Conservation (phyloP, 2,888 invertebrate genomes). For the Eupithecia abbreviata region DNA sequence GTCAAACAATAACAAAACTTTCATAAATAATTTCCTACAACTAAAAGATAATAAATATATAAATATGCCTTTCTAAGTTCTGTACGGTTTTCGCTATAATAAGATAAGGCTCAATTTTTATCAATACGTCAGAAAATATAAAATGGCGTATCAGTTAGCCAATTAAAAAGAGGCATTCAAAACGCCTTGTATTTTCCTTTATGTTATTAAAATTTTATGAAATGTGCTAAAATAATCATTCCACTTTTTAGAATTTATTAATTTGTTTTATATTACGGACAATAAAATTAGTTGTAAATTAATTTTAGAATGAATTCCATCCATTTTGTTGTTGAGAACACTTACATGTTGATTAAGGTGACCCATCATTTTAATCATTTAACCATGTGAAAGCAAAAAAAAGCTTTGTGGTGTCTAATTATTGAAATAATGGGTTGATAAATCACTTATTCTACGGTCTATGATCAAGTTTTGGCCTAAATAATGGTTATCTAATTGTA, state of each 20-base stretch:
- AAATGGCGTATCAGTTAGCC: conserved; percentile 10
- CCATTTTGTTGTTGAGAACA: conserved; percentile 48
- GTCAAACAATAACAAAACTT: neutral
- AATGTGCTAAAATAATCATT: conserved; percentile 25
- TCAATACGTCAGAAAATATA: neutral
- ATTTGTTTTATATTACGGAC: conserved; percentile 51
- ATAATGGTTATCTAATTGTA: conserved; percentile 2
- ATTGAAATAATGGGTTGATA: neutral
- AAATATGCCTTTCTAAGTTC: neutral
- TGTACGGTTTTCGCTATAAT: neutral
- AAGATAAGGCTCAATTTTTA: neutral
- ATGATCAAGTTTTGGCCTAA: neutral
- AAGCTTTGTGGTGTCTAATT: neutral
- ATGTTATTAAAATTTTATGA: conserved; percentile 11
- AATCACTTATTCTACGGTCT: neutral
- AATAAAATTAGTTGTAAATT: conserved; percentile 59
- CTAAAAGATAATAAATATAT: neutral
- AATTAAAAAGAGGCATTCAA: neutral
- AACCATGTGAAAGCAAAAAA: neutral
- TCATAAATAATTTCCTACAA: neutral
- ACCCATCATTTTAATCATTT: neutral
- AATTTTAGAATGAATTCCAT: conserved; percentile 63
- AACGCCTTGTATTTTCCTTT: neutral
- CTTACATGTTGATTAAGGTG: conserved; percentile 2
- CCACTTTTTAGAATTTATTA: conserved; percentile 29